Conservation (phyloP, 1,140 invertebrate genomes). For the Uloborus diversus region DNA sequence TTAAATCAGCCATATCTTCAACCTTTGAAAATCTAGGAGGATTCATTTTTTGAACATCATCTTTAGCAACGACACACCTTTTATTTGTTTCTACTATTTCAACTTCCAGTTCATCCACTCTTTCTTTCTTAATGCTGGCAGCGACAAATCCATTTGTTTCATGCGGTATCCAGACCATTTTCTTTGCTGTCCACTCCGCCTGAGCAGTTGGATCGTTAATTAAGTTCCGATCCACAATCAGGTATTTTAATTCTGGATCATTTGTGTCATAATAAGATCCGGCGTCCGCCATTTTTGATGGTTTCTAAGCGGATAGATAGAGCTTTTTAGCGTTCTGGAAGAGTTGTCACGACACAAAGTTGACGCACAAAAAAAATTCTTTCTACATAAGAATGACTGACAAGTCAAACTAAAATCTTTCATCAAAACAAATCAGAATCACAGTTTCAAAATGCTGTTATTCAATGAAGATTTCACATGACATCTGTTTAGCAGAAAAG, state of each 20-base stretch:
- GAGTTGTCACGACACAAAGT: neutral
- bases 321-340: neutral
- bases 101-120: slow-evolving; percentile 95
- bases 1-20: slow-evolving; percentile 99
- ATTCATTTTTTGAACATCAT: slow-evolving; percentile 99
- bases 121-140: slow-evolving; percentile 93
- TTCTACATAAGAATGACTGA: neutral
- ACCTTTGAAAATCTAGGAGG: slow-evolving; percentile 99
- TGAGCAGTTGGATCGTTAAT: slow-evolving; percentile 96
- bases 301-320: neutral
- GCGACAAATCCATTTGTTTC: slow-evolving; percentile 94
- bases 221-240: slow-evolving; percentile 91
- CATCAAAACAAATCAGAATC: neutral
- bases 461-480: slow-evolving; percentile 50
- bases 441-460: neutral
- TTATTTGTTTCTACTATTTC: slow-evolving; percentile 97
- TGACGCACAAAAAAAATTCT: neutral
- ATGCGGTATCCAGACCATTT: slow-evolving; percentile 99
- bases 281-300: slow-evolving; percentile 45
- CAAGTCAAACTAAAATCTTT: neutral
- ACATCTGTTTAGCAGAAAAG: slow-evolving; percentile 9
- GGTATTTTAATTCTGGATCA: slow-evolving; percentile 76
- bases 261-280: slow-evolving; percentile 51
- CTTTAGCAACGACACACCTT: slow-evolving; percentile 83
- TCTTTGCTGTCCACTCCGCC: slow-evolving; percentile 99